Conservation (phyloP, 1,140 invertebrate genomes). For the Calephelis virginiensis region DNA sequence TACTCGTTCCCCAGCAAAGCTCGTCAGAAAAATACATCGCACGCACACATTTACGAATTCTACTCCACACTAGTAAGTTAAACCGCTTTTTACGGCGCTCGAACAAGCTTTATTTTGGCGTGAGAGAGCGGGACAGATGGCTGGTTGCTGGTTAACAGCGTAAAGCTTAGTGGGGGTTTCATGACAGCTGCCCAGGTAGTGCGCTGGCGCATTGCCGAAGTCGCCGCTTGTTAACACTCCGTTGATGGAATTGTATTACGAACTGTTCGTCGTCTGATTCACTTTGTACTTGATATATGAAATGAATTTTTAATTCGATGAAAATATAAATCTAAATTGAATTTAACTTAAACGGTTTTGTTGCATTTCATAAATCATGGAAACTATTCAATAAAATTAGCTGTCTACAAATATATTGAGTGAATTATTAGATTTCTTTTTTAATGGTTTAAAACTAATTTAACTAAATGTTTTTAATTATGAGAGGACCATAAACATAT, state of each 20-base stretch:
- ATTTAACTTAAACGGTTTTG: too few relatives aligned
- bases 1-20: slow-evolving; percentile 43
- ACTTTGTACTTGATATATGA: slow-evolving; percentile 26
- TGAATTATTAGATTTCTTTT: too few relatives aligned
- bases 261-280: slow-evolving; percentile 50
- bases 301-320: not conserved
- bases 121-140: slow-evolving; percentile 56
- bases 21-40: slow-evolving; percentile 65
- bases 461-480: too few relatives aligned
- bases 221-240: slow-evolving; percentile 68
- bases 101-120: slow-evolving; percentile 54
- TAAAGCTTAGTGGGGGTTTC: slow-evolving; percentile 58
- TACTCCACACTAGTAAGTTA: slow-evolving; percentile 53
- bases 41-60: slow-evolving; percentile 54
- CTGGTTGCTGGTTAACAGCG: slow-evolving; percentile 53
- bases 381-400: too few relatives aligned
- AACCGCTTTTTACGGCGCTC: slow-evolving; percentile 73
- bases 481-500: too few relatives aligned
- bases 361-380: too few relatives aligned
- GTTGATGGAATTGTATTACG: slow-evolving; percentile 62
- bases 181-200: slow-evolving; percentile 73
- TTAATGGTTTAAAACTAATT: too few relatives aligned
- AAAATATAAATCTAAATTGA: not conserved
- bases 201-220: slow-evolving; percentile 57
- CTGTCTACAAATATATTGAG: too few relatives aligned